A percentile compares a stretch with the other conserved stretches of the same genome.
These are phyloP conservation scores for Philereme transversata DNA, from an alignment of 2,888 invertebrate species.

Conservation along the genomic window DNA sequence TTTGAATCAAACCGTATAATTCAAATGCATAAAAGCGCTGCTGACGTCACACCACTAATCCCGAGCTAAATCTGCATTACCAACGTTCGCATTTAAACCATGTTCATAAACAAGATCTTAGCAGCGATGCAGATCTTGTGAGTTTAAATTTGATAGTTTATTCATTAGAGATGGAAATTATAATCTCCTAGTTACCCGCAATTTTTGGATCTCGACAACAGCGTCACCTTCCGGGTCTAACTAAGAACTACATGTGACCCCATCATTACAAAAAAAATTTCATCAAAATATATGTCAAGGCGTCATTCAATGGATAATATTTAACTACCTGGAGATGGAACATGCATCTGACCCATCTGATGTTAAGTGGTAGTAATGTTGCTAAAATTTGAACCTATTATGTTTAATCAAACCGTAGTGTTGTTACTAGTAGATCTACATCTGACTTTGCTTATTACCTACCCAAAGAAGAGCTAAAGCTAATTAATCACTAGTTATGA, in stretches of 20 bases:
- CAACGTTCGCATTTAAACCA: conserved; percentile 40
- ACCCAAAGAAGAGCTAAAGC: conserved; percentile 9
- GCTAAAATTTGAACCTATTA: no score
- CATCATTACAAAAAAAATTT: no score
- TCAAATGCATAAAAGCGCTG: conserved; percentile 32
- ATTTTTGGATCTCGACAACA: no score
- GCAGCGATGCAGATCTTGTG: conserved; percentile 10
- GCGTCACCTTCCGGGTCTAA: no score
- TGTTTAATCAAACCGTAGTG: no score
- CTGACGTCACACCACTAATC: conserved; percentile 52
- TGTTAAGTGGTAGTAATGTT: no score
- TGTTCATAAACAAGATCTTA: conserved; percentile 44
- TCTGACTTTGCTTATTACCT: background rate
- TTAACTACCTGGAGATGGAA: no score
- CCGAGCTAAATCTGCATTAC: conserved; percentile 52
- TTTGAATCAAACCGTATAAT: conserved; percentile 32
- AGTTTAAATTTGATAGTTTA: conserved; percentile 1
- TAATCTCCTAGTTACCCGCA: background rate
- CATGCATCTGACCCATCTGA: no score
- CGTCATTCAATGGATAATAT: no score
- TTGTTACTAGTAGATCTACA: no score
- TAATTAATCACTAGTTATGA: conserved; percentile 40
- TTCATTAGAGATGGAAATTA: background rate
- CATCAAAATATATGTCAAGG: no score
- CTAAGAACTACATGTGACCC: no score